Percentiles rank a stretch among this genome's conserved stretches.
Conservation (phyloP, 2,113 vertebrate genomes). For the Nyctibius bracteatus region DNA sequence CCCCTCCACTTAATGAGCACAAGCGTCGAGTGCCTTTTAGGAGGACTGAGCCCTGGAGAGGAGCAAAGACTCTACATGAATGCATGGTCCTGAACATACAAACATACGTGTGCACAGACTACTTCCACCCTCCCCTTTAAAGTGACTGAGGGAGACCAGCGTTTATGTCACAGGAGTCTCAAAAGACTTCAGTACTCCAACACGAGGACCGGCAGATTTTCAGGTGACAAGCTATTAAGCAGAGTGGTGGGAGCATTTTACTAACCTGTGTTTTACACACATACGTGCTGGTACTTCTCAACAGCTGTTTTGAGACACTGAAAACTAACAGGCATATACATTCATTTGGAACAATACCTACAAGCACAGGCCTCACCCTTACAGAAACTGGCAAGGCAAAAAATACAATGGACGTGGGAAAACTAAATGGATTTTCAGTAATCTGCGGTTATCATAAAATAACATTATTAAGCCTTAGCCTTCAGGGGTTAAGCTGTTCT, state of each 20-base stretch:
- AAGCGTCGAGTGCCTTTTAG: rapidly evolving
- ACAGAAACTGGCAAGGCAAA: not conserved
- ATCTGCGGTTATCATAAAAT: not conserved
- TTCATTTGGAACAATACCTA: not conserved
- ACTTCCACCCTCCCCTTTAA: not conserved
- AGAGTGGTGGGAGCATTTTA: not conserved
- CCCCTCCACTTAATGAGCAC: not conserved
- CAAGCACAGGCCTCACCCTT: not conserved
- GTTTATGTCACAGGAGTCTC: not conserved
- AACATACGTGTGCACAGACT: rapidly evolving
- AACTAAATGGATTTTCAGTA: not conserved
- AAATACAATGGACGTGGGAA: not conserved
- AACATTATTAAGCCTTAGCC: not conserved
- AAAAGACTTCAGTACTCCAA: not conserved
- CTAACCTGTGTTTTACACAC: not conserved
- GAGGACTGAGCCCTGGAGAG: not conserved
- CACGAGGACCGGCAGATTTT: not conserved
- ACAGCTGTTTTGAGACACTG: not conserved
- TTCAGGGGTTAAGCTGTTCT: not conserved
- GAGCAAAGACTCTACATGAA: not conserved
- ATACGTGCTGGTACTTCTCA: not conserved
- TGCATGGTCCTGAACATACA: rapidly evolving
- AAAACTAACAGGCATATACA: not conserved
- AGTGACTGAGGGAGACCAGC: rapidly evolving
- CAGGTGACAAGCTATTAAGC: not conserved